Percentiles rank a stretch among this genome's conserved stretches.
Evolutionary conservation across 2,797 vertebrate species (phyloP).

Genomic region (Tadarida brasiliensis): DNA sequence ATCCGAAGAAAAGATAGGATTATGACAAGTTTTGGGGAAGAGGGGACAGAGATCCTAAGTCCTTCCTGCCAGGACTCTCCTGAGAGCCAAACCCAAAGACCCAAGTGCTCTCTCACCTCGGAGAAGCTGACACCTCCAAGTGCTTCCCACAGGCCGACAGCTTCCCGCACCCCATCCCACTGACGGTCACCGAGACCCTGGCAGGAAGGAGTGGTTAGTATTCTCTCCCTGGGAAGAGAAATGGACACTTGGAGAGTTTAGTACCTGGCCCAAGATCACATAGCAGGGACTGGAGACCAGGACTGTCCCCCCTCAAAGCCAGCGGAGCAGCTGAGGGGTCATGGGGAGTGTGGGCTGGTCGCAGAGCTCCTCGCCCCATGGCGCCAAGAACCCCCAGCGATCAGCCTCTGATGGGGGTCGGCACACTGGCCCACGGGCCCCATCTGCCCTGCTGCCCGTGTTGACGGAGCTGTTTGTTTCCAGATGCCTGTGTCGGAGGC

Average conservation of each 20-base stretch:
- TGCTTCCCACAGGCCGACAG: not conserved
- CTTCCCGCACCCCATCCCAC: rapidly evolving
- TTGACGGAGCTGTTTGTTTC: not conserved
- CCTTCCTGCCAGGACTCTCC: not conserved
- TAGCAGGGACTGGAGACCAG: not conserved
- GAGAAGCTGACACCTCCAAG: not conserved
- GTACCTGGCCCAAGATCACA: not conserved
- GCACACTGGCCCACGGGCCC: not conserved
- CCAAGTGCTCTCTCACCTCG: no score
- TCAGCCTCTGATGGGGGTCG: not conserved
- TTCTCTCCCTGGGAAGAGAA: not conserved
- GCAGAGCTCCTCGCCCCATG: rapidly evolving
- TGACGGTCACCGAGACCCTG: not conserved
- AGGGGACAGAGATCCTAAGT: not conserved
- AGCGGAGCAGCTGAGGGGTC: not conserved
- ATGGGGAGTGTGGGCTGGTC: rapidly evolving
- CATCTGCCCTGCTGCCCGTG: rapidly evolving
- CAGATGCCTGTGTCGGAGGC: rapidly evolving
- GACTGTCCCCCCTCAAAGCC: not conserved
- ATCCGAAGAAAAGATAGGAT: not conserved
- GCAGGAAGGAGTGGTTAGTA: not conserved
- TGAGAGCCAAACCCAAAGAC: not conserved
- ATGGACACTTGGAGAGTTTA: not conserved
- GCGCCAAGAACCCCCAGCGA: not conserved
- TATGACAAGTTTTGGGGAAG: not conserved